Conservation (phyloP, 2,888 invertebrate genomes). For the Laspeyria flexula region DNA sequence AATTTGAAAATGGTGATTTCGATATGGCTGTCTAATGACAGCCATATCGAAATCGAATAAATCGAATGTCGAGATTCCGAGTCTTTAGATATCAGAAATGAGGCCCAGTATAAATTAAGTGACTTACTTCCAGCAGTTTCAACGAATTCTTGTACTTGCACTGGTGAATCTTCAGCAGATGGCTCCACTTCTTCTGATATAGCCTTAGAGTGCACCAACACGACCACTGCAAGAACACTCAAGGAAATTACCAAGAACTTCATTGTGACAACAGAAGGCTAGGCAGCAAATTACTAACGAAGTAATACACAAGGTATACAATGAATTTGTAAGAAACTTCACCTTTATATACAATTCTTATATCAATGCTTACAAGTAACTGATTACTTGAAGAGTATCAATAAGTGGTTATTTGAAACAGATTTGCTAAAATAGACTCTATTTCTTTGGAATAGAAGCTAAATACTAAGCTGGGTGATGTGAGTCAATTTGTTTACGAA, state of each 20-base stretch:
- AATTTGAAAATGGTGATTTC: too few relatives aligned
- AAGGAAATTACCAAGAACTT: conserved; percentile 1
- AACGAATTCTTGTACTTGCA: not conserved
- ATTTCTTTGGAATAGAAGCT: not conserved
- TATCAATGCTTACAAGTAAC: not conserved
- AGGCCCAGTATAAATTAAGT: not conserved
- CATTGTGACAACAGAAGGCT: not conserved
- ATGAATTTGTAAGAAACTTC: not conserved
- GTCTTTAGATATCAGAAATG: not conserved
- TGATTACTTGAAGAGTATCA: not conserved
- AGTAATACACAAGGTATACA: not conserved
- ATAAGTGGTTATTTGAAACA: not conserved
- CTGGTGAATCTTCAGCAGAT: not conserved
- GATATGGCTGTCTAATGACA: too few relatives aligned
- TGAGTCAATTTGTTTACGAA: not conserved
- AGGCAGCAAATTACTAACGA: not conserved
- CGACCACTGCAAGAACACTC: not conserved
- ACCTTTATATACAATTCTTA: not conserved
- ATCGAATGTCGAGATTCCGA: too few relatives aligned
- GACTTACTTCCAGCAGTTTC: not conserved
- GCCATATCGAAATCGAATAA: too few relatives aligned
- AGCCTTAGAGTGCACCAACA: not conserved
- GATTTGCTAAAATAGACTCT: not conserved
- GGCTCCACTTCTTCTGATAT: not conserved
- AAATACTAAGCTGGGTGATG: not conserved